These are phyloP conservation scores for Siniperca undulata DNA, from an alignment of 2,797 vertebrate genomes.

Conservation along the genomic window DNA sequence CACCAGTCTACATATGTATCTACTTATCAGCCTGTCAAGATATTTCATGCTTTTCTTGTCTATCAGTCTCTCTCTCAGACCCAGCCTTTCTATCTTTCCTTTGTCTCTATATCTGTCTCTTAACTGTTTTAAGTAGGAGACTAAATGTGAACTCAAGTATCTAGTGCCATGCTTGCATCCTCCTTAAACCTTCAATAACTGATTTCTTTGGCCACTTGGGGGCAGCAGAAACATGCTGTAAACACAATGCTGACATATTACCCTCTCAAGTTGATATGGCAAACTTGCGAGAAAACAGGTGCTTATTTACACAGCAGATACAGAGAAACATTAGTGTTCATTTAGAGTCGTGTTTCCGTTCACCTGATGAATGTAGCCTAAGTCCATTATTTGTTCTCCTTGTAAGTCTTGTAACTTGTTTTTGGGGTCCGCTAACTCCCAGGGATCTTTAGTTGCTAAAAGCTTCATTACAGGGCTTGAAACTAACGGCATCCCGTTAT, in stretches of 20 bases:
- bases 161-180: not conserved
- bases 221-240: not conserved
- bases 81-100: not conserved
- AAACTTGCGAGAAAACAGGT: not conserved
- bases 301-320: not conserved
- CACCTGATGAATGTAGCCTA: not conserved
- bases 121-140: not conserved
- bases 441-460: not conserved
- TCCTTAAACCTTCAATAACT: not conserved
- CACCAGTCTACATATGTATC: constrained; percentile 18
- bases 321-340: not conserved
- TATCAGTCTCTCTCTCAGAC: constrained; percentile 5
- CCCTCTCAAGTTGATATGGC: not conserved
- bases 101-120: not conserved
- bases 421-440: not conserved
- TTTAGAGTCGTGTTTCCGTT: not conserved
- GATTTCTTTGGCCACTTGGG: not conserved
- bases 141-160: no score
- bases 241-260: not conserved
- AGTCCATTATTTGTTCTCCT: not conserved
- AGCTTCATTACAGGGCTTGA: no score
- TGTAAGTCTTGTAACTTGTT: not conserved
- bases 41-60: constrained; percentile 18
- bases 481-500: no score
- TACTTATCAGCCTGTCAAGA: constrained; percentile 30